Evolutionary conservation across 2,888 invertebrate genomes (phyloP).

Genomic region (Adineta ricciae): DNA sequence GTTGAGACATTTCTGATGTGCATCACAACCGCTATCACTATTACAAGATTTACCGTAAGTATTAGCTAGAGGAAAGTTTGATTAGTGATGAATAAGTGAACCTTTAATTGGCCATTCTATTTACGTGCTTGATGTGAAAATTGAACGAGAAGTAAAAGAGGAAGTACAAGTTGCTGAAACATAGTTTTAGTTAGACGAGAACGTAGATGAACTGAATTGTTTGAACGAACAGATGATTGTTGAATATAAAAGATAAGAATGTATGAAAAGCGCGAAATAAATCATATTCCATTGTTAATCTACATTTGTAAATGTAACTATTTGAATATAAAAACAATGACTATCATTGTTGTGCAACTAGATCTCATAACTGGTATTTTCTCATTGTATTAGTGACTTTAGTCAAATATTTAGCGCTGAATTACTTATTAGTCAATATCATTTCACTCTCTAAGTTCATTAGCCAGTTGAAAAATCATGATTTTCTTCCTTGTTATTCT

Average conservation of each 20-base stretch:
- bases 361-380: too few relatives aligned
- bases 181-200: not conserved
- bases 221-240: not conserved
- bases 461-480: not conserved
- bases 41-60: not conserved
- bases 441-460: not conserved
- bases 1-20: not conserved
- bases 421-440: not conserved
- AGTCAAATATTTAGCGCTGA: not conserved
- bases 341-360: too few relatives aligned
- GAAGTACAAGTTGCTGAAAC: not conserved
- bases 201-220: not conserved
- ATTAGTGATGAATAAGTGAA: not conserved
- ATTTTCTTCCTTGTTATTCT: not conserved
- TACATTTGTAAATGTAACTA: too few relatives aligned
- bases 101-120: not conserved
- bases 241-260: not conserved
- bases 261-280: not conserved
- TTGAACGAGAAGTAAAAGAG: not conserved
- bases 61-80: not conserved
- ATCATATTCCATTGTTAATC: not conserved
- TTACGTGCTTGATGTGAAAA: not conserved
- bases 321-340: too few relatives aligned
- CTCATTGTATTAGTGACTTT: too few relatives aligned
- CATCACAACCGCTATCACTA: not conserved